phyloP scores from a whole-genome alignment of 2,797 vertebrate genomes.

The Amblyraja radiata region DNA sequence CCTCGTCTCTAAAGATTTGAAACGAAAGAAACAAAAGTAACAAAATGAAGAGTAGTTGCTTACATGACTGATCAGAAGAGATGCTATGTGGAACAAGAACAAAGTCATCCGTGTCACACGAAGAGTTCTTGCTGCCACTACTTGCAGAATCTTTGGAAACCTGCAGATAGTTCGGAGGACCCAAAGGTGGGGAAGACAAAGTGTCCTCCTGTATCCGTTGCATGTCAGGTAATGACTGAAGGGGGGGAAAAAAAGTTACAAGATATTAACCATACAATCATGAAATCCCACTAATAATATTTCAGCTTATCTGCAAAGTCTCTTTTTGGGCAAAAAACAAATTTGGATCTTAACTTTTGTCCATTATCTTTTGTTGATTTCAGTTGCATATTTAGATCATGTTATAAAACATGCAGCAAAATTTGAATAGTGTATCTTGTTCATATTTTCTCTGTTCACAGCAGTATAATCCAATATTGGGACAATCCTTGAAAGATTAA shows the following conservation, averaged over 20 bases:
- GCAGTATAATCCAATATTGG: background rate
- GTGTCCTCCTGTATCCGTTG: slow-evolving; percentile 86
- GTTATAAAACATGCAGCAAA: background rate
- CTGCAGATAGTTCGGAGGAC: slow-evolving; percentile 87
- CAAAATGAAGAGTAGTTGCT: slow-evolving; percentile 49
- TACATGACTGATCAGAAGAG: slow-evolving; percentile 84
- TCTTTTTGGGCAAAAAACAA: background rate
- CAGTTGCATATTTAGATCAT: background rate
- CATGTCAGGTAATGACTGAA: slow-evolving; percentile 90
- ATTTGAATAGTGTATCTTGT: background rate
- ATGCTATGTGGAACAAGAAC: slow-evolving; percentile 91
- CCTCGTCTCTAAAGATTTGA: background rate
- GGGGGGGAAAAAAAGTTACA: slow-evolving; percentile 40
- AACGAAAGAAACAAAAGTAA: background rate
- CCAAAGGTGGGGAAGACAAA: slow-evolving; percentile 81
- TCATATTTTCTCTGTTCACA: background rate
- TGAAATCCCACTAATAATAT: background rate
- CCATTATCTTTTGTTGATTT: background rate
- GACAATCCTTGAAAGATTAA: too few species aligned
- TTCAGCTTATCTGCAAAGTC: background rate
- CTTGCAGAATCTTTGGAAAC: slow-evolving; percentile 93
- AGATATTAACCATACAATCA: background rate
- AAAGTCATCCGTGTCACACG: slow-evolving; percentile 92
- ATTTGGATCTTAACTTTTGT: background rate
- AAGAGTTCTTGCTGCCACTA: slow-evolving; percentile 93